Evolutionary conservation across 2,888 invertebrate species (phyloP), one percentile per base, ranked within the genome.

Genomic region (Encarsia formosa): DNA sequence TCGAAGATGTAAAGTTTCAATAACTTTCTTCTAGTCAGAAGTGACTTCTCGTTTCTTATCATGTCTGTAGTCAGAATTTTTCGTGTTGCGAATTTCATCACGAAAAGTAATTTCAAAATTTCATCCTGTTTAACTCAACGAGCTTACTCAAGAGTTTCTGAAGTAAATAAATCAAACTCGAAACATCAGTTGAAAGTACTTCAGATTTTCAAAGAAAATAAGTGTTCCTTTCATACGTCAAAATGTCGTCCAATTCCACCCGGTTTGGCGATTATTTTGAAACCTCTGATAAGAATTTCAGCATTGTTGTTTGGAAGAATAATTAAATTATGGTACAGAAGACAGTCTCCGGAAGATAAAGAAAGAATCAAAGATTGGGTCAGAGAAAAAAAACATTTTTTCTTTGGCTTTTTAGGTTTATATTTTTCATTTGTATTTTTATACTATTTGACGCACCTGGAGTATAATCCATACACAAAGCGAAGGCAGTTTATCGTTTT

Each of bases 401-500:
- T 63, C 43, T 23, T 58, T 13, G 64, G 67, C 49, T 53, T 49
- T 52, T n/a, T 70, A 2, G 63, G 61, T 24, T 23, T 61, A 4
- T 54, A 65, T 8, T 46, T 62, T 6, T 48, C 61, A 3, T 37
- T 54, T 22, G 19, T 65, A 18, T 41, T 64, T 32, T 4, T 63
- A 23, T 74, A 69, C 45, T 76, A 74, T 43, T 38, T 67, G 4
- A 65, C 64, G 8, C 79, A 81, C 61, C 49, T 79, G 11, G 72
- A 79, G 60, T 74, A 69, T 40, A 74, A 79, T 26, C 81, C 81
- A 2, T 58, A 81, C 35, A 79, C 79, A 3, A 71, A 76, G 11
- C 69, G 80, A 39, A 71, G 68, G 50, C 69, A 80, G 49, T 81
- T 81, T 57, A 73, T 81, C 20, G 70, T 78, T 5, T 75, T 81